Evolutionary conservation across 2,113 vertebrate species (phyloP), one percentile per base, ranked within the genome.

Genomic region (Aegotheles bennettii): DNA sequence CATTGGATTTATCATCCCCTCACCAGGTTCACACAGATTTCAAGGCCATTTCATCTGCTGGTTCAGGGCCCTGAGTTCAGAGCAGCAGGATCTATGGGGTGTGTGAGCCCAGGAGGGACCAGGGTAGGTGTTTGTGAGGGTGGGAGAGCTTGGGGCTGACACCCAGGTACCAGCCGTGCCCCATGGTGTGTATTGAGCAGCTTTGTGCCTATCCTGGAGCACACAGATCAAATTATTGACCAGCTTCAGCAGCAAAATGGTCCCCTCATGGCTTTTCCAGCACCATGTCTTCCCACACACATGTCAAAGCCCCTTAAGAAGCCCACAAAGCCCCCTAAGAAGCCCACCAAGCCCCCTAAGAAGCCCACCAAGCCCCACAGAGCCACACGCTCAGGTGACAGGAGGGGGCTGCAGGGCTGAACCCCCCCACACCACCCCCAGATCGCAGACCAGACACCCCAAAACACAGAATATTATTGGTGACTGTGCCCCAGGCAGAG

Each of bases 351-450:
- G 25, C 3, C 50, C 50, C 50, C 76, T 5, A 33, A 81, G 38
- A 47, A 81, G 7, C 25, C 20, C 60, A 23, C 29, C 33, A 65
- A 69, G 18, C 70, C 51, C 65, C 3, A 1, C 0, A 0, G 51
- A 91, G 53, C 40, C 1, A 1, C 26, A 23, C 0, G 0, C 28
- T 36, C 4, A 43, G 38, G 12, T 1, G 3, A 51, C 0, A 1
- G 75, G 20, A 76, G 20, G 28, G 76, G 36, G 60, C 53, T 57
- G 36, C 28, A 48, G 60, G 51, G n/a, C 36, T 47, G 67, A 76
- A 40, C 20, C 6, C 33, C 25, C 54, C n/a, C 14, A 26, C 50
- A 25, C 31, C 1, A 0, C 29, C 26, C 33, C 33, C 3, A 2
- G 68, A 42, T 61, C 67, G 92, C 63, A 43, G 40, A 33, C 42